phyloP scores from a whole-genome alignment of 2,113 vertebrate genomes.

The Conger conger region DNA sequence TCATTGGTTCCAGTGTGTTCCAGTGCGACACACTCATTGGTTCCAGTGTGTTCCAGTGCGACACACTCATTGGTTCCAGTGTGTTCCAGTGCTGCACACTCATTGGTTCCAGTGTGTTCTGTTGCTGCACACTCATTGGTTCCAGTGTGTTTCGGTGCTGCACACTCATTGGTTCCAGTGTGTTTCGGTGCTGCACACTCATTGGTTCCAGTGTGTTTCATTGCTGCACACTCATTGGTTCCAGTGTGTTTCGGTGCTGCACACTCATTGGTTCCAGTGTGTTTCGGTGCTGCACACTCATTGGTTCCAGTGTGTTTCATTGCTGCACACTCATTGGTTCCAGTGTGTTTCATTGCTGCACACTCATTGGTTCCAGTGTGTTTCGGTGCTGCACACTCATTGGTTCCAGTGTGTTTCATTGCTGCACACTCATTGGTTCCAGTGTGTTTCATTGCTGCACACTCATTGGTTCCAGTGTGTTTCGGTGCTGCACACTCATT shows the following conservation, averaged over 20 bases:
- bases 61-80: too few species aligned
- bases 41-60: too few species aligned
- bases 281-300: neutral
- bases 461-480: neutral
- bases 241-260: neutral
- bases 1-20: too few species aligned
- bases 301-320: neutral
- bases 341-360: neutral
- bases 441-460: neutral
- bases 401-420: neutral
- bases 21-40: too few species aligned
- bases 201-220: neutral
- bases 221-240: neutral
- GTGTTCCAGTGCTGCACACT: neutral
- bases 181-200: neutral
- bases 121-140: neutral
- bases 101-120: neutral
- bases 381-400: neutral
- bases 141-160: neutral
- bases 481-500: neutral
- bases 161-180: neutral
- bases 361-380: neutral
- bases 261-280: neutral
- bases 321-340: too few species aligned
- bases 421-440: neutral